Evolutionary conservation across 2,113 vertebrate genomes (phyloP).

Genomic region (Heterotilapia buettikoferi): DNA sequence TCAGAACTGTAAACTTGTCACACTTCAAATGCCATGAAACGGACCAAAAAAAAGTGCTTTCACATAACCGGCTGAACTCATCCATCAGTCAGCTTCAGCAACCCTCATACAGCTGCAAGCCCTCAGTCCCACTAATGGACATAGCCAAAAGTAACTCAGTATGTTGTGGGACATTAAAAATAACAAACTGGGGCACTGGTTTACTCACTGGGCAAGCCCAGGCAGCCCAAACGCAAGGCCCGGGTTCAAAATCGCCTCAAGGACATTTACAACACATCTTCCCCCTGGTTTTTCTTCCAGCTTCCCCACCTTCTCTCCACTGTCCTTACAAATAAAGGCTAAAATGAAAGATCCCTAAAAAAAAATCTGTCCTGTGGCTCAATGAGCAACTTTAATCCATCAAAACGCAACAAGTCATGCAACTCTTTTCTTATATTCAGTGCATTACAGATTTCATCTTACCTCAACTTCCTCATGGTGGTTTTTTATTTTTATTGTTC

Average conservation of each 20-base stretch:
- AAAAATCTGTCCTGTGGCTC: not conserved
- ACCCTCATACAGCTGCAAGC: not conserved
- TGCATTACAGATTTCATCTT: not conserved
- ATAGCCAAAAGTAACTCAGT: not conserved
- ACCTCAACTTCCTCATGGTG: not conserved
- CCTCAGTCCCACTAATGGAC: not conserved
- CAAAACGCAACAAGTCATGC: not conserved
- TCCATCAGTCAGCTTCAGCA: conserved; percentile 4
- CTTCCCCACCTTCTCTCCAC: not conserved
- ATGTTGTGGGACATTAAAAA: not conserved
- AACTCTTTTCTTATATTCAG: not conserved
- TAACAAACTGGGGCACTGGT: not conserved
- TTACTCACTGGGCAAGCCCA: not conserved
- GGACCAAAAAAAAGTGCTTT: not conserved
- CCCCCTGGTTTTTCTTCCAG: not conserved
- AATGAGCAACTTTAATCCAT: not conserved
- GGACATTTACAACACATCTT: not conserved
- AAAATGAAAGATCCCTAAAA: not conserved
- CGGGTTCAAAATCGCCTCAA: not conserved
- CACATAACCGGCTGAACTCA: not conserved
- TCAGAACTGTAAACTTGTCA: not conserved
- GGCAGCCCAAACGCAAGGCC: not conserved
- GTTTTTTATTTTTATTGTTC: not conserved
- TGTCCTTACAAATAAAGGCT: not conserved
- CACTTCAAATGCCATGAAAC: not conserved